Evolutionary conservation across 2,113 vertebrate species (phyloP).

Genomic region (Neodontobutis hainanensis): DNA sequence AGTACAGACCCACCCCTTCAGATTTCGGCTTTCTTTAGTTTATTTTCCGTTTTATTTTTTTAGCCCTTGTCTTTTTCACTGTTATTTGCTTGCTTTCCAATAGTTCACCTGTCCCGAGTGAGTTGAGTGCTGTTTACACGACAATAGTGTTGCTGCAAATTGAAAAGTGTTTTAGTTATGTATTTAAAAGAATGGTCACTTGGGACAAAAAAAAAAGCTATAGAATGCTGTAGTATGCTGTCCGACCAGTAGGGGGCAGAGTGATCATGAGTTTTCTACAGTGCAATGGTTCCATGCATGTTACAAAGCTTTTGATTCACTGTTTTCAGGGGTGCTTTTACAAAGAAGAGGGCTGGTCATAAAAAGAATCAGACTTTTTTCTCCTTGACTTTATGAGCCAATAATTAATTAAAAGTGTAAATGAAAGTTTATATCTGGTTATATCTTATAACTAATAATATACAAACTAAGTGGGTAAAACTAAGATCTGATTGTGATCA

Average conservation of each 20-base stretch:
- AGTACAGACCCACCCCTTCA: conserved; percentile 28
- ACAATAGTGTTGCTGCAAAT: conserved; percentile 1
- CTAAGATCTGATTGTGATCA: too few species aligned
- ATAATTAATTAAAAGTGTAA: too few species aligned
- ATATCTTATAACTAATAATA: too few species aligned
- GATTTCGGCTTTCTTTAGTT: conserved; percentile 75
- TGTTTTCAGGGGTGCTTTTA: not conserved
- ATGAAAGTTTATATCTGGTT: too few species aligned
- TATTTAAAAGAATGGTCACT: not conserved
- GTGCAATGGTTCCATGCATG: not conserved
- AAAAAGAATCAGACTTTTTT: too few species aligned
- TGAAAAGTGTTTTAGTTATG: not conserved
- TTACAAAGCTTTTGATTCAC: not conserved
- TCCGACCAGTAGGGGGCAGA: not conserved
- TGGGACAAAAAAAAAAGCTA: not conserved
- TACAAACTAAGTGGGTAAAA: too few species aligned
- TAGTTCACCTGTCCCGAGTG: not conserved
- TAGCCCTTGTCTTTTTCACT: conserved; percentile 19
- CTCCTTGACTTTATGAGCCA: too few species aligned
- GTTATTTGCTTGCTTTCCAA: conserved; percentile 19
- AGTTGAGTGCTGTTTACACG: not conserved
- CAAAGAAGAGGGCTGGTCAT: not conserved
- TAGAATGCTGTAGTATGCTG: not conserved
- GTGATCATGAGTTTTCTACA: not conserved
- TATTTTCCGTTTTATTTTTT: conserved; percentile 60